Base-by-base conservation (phyloP, 2,888 invertebrate genomes). In the Caenorhabditis imperialis region DNA sequence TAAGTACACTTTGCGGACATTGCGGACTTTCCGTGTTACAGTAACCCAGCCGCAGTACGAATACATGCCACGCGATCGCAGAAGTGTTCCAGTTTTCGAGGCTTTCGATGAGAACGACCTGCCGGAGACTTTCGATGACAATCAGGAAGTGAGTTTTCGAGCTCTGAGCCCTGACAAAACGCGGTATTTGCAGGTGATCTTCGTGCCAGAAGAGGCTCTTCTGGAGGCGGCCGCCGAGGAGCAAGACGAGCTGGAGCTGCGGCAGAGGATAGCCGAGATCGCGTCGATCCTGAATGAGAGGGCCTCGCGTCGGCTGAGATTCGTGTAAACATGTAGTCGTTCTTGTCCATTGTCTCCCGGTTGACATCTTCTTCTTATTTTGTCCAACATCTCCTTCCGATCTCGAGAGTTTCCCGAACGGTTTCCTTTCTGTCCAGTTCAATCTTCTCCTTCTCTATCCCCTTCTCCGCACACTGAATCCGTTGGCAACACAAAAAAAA, bases 201-300 rank as follows among this genome's bases (percentile, higher is more conserved):
- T 78, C 25, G 69, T 80, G 2, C 78, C 77, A 25, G 78, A 80
- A 57, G 77, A 79, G 45, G 69, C 61, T 8, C 57, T 79, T 18
- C 44, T 75, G 2, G 78, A 77, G 27, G 75, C 74, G 20, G 70
- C 62, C 7, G 62, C 76, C 22, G 79, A 71, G 45, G 77, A 78
- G 45, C 62, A 73, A 55, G 79, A 79, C 47, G 82, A 83, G 33
- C n/a, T 79, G 10, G 80, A 83, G 44, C 70, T 83, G 4, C 67
- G 75, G 14, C 50, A 73, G 33, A 53, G 83, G 51, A 83, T 83
- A 61, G 77, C 80, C 16, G 83, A 83, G 63, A 77, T 83, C 57
- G 83, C 83, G 18, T 55, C 70, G 12, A 79, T 83, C 44, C 75
- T 83, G 40, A 83, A 83, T 54, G 83, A 83, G 53, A 57, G 83